Conservation (phyloP, 2,888 invertebrate species). For the Lepetodrilus schrolli region DNA sequence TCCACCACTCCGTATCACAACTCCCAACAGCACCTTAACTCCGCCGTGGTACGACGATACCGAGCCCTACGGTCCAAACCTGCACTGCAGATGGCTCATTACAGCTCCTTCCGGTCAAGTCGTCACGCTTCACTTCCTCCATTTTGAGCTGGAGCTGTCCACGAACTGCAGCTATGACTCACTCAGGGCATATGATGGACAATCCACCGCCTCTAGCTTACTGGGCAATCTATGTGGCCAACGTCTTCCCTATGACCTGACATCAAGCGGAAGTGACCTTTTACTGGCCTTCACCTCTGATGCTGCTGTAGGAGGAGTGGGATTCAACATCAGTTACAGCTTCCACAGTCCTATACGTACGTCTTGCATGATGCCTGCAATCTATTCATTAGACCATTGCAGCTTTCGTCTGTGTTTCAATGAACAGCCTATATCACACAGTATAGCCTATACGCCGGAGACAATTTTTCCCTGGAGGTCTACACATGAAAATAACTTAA, state of each 20-base stretch:
- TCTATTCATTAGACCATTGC: too few relatives aligned
- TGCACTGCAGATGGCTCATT: conserved; percentile 62
- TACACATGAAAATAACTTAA: too few relatives aligned
- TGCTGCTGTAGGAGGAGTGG: conserved; percentile 50
- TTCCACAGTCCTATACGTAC: conserved; percentile 44
- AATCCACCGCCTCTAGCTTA: conserved; percentile 29
- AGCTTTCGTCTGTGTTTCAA: too few relatives aligned
- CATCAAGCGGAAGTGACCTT: conserved; percentile 46
- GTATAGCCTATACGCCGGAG: too few relatives aligned
- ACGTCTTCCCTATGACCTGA: conserved; percentile 51
- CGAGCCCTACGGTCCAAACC: conserved; percentile 45
- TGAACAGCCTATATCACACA: too few relatives aligned
- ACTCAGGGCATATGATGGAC: conserved; percentile 54
- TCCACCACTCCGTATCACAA: conserved; percentile 18
- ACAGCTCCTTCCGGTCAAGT: conserved; percentile 52
- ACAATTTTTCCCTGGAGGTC: too few relatives aligned
- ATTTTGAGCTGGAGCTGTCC: conserved; percentile 56
- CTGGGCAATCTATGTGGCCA: conserved; percentile 53
- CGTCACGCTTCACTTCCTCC: conserved; percentile 53
- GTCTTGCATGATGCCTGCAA: conserved; percentile 10
- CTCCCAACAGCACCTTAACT: conserved; percentile 45
- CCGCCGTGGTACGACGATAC: conserved; percentile 53
- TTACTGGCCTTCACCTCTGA: conserved; percentile 56
- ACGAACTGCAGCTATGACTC: conserved; percentile 55
- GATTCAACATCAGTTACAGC: conserved; percentile 62